These are phyloP conservation scores for Cerceris rybyensis DNA, from an alignment of 2,888 invertebrate genomes.

Conservation along the genomic window DNA sequence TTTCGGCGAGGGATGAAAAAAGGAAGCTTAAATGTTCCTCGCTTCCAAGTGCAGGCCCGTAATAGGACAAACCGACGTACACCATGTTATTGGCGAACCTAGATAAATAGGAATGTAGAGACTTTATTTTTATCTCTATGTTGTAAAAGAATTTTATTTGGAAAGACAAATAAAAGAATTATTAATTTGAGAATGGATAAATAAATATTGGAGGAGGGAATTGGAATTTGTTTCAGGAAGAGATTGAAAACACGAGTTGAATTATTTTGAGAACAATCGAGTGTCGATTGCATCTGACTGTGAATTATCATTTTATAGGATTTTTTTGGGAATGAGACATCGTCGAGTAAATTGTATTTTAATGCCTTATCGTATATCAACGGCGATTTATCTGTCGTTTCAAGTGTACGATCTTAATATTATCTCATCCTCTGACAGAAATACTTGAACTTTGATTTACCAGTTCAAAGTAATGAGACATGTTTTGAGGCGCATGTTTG, in stretches of 20 bases:
- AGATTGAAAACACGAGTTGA: too few relatives aligned
- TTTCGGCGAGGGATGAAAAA: conserved; percentile 92
- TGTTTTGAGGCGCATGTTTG: conserved; percentile 95
- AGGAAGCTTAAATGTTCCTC: conserved; percentile 95
- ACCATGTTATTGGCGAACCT: conserved; percentile 96
- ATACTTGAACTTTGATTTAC: conserved; percentile 78
- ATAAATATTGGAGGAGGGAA: too few relatives aligned
- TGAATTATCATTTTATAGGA: too few relatives aligned
- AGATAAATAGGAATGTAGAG: not conserved
- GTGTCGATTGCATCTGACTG: too few relatives aligned
- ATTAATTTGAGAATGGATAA: too few relatives aligned
- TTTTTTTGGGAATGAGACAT: too few relatives aligned
- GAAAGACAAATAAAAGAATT: not conserved
- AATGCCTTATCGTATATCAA: too few relatives aligned
- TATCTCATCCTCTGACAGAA: not conserved
- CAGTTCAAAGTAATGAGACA: conserved; percentile 93
- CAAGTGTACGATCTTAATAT: too few relatives aligned
- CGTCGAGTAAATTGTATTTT: too few relatives aligned
- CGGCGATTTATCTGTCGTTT: too few relatives aligned
- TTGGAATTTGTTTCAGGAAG: too few relatives aligned
- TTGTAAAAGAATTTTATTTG: not conserved
- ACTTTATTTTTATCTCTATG: not conserved
- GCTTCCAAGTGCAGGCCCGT: conserved; percentile 93
- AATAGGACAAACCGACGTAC: conserved; percentile 95
- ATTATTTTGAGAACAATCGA: too few relatives aligned